Base-by-base conservation (phyloP, 2,797 vertebrate genomes). In the Halcyon smyrnensis region DNA sequence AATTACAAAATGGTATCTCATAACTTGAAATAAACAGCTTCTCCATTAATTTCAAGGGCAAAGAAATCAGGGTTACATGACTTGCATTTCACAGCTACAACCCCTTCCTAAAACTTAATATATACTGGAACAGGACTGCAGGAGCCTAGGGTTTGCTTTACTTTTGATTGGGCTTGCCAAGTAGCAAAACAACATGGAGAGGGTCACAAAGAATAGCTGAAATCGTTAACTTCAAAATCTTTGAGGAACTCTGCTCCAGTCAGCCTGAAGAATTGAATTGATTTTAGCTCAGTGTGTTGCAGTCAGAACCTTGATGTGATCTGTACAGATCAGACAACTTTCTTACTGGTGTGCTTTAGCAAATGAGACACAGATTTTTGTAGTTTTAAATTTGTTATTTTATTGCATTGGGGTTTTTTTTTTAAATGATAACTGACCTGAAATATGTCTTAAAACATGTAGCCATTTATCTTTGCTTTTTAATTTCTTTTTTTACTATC, bases 11-110 rank as follows among this genome's bases (percentile, higher is more conserved):
- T 79, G 77, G 57, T 70, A 95, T 73, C 46, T 97, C 54, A 68
- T 84, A 94, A 86, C 93, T 96, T 97, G 65, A 95, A 96, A 91
- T 95, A 96, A 96, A 79, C 63, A 17, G 15, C 59, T 57, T 93
- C 46, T 94, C 73, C 83, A 25, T 97, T 96, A 71, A 89, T 76
- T 90, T 79, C 74, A 20, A 84, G 63, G 71, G 57, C 36, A 60
- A n/a, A 94, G 91, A 75, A 97, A 82, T 95, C 63, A 90, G 37
- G 13, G 64, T 95, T 93, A 34, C 21, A 37, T 8, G 2, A 73
- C 83, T 30, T 78, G 37, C 56, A 18, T 94, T 97, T 95, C 76
- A 41, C n/a, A 90, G 18, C 70, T 93, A 25, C 68, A 43, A 6
- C 36, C 57, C 27, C 64, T 70, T 95, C 84, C 51, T 75, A 85